phyloP scores from a whole-genome alignment of 2,113 vertebrate genomes.

The Neotoma lepida region DNA sequence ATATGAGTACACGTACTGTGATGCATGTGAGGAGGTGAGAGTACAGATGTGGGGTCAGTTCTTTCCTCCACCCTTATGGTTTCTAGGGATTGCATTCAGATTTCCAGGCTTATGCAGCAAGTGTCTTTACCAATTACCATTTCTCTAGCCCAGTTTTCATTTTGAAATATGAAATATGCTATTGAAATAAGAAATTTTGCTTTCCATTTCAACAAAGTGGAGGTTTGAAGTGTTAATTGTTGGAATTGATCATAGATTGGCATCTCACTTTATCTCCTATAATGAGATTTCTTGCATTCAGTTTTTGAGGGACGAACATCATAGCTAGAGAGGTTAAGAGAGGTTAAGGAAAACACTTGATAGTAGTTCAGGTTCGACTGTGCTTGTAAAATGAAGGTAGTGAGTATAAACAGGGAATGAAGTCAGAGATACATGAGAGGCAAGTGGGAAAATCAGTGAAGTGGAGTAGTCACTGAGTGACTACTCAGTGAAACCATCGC shows the following conservation, averaged over 20 bases:
- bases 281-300: not conserved
- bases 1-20: not conserved
- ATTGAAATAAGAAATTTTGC: conserved; percentile 30
- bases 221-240: not conserved
- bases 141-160: not conserved
- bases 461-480: not conserved
- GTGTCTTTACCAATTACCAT: not conserved
- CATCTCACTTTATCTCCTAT: not conserved
- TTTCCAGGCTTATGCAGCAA: not conserved
- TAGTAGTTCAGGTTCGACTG: too few relatives aligned
- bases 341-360: not conserved
- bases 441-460: not conserved
- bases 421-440: not conserved
- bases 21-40: not conserved
- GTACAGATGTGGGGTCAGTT: not conserved
- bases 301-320: not conserved
- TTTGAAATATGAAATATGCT: not conserved
- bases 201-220: not conserved
- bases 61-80: not conserved
- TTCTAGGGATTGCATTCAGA: not conserved
- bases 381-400: not conserved
- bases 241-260: not conserved
- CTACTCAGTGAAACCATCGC: not conserved
- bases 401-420: not conserved
- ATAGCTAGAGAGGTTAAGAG: not conserved